Conservation (phyloP, 2,888 invertebrate species). For the Melanchra persicariae region DNA sequence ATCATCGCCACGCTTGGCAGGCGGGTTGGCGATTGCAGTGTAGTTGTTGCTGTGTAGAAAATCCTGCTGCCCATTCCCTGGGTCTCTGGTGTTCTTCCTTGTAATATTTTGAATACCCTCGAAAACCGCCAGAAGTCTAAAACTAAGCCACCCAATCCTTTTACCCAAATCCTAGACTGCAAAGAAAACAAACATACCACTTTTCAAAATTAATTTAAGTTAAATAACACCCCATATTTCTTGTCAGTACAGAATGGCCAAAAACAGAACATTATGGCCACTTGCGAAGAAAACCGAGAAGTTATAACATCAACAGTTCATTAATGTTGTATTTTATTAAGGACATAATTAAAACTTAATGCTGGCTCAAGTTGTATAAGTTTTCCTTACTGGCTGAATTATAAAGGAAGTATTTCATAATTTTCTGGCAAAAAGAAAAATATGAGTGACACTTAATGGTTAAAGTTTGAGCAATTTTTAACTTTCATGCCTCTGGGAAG, state of each 20-base stretch:
- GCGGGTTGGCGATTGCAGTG: too few species aligned
- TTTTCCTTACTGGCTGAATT: slow-evolving; percentile 32
- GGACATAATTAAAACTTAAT: slow-evolving; percentile 61
- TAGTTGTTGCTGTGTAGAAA: too few species aligned
- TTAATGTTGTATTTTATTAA: slow-evolving; percentile 63
- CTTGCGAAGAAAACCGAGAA: slow-evolving; percentile 41
- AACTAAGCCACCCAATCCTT: too few species aligned
- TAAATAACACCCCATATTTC: slow-evolving; percentile 34
- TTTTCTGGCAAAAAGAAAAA: slow-evolving; percentile 46
- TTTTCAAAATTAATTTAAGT: slow-evolving; percentile 19
- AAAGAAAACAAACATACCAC: background rate
- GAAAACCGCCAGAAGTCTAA: too few species aligned
- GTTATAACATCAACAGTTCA: slow-evolving; percentile 48
- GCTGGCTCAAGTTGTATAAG: slow-evolving; percentile 49
- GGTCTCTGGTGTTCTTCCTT: too few species aligned
- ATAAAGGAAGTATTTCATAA: slow-evolving; percentile 30
- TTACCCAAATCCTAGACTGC: too few species aligned
- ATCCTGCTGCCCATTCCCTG: too few species aligned
- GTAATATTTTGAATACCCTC: too few species aligned
- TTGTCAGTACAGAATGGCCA: slow-evolving; percentile 31
- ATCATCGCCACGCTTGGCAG: too few species aligned
- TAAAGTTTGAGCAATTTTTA: slow-evolving; percentile 33
- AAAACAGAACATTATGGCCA: slow-evolving; percentile 40
- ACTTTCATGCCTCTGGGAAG: background rate
- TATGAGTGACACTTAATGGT: slow-evolving; percentile 31